Base-by-base conservation (phyloP, 2,888 invertebrate species). In the Torymus tubicola region DNA sequence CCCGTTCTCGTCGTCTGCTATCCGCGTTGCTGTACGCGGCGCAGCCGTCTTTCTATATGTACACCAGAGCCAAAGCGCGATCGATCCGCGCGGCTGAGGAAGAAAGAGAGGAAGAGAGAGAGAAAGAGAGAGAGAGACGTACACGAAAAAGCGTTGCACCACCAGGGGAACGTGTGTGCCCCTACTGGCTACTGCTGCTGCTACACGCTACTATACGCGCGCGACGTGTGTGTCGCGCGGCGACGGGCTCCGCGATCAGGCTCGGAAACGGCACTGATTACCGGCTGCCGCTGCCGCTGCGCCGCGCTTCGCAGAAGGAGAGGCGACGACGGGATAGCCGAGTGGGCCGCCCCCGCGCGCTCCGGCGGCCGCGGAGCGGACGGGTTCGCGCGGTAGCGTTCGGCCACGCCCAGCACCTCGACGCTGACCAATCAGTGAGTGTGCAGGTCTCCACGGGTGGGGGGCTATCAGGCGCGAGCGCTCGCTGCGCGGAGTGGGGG, bases 181-280 rank as follows among this genome's bases (percentile, higher is more conserved):
- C 4, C 10, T 14, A 31, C 64, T 64, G 31, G 64, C 64, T 60
- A 18, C 60, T 60, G 16, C 60, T 60, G 60, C 60, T 60, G 16
- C 60, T 16, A 16, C 16, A 12, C 11, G 18, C n/a, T 18, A 18
- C 42, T 42, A 42, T 42, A 42, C 42, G 42, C 42, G 42, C 42
- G 42, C 42, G 42, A 42, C 42, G 42, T 60, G 42, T 52, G 14
- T 24, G 52, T 60, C 14, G 70, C 70, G 21, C 12, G 60, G 11
- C 69, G 42, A 31, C 74, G 74, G 58, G 64, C 73, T 71, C 72
- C 78, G 74, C 81, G 81, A 76, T 68, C 81, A 76, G 79, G 42
- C 78, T 79, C 76, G 90, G 89, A 89, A 89, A 90, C 90, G 90
- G 89, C 90, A 90, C 90, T 90, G 90, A 90, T 90, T 90, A 89